Conservation (phyloP, 1,140 invertebrate species). For the Drosophila melanogaster region Release_6_plus_ISO1_MT NC_004354.4:4337001-4337500, state of each 20-base stretch:
- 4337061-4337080: no score
- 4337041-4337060: slow-evolving; percentile 1
- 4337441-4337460: not conserved
- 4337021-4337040: slow-evolving; percentile 5
- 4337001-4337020: no score
- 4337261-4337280: slow-evolving; percentile 35
- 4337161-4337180: slow-evolving; percentile 13
- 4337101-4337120: slow-evolving; percentile 32
- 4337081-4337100: slow-evolving; percentile 1
- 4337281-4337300: slow-evolving; percentile 19
- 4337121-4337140: slow-evolving; percentile 46
- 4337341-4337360: not conserved
- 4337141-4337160: slow-evolving; percentile 29
- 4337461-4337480: slow-evolving; percentile 34
- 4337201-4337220: slow-evolving; percentile 20
- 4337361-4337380: slow-evolving; percentile 14
- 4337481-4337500: slow-evolving; percentile 33
- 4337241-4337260: slow-evolving; percentile 46
- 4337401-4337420: slow-evolving; percentile 6
- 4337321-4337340: not conserved
- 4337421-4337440: slow-evolving; percentile 24
- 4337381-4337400: slow-evolving; percentile 37
- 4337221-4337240: slow-evolving; percentile 43
- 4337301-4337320: not conserved
- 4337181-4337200: slow-evolving; percentile 42